Evolutionary conservation across 1,140 invertebrate species (phyloP).

Genomic region (Aphelenchoides avenae): DNA sequence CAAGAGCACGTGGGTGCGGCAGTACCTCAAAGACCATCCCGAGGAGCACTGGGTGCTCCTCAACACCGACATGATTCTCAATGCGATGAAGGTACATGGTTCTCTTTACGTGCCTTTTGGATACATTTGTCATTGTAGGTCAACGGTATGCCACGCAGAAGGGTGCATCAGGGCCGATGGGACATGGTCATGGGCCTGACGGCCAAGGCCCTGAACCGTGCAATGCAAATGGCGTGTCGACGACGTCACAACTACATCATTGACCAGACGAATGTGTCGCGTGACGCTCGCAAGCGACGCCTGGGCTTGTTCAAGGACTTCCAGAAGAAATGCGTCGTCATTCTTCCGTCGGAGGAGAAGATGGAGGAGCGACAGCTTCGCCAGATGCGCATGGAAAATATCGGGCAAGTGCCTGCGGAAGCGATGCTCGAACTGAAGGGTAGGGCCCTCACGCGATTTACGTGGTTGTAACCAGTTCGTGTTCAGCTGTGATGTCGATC

Average conservation of each 20-base stretch:
- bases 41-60: constrained; percentile 54
- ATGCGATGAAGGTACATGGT: constrained; percentile 44
- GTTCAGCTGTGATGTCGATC: constrained; percentile 49
- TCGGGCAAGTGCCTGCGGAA: constrained; percentile 40
- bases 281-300: constrained; percentile 37
- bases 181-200: constrained; percentile 57
- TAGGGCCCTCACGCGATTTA: constrained; percentile 11
- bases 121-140: constrained; percentile 22
- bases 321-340: constrained; percentile 52
- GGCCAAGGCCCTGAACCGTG: constrained; percentile 46
- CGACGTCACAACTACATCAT: constrained; percentile 56
- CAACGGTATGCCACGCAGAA: constrained; percentile 51
- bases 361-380: constrained; percentile 36
- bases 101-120: neutral
- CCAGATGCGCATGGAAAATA: constrained; percentile 33
- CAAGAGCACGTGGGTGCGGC: constrained; percentile 47
- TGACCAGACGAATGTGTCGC: constrained; percentile 51
- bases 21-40: constrained; percentile 54
- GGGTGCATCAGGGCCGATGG: constrained; percentile 52
- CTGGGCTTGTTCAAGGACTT: constrained; percentile 46
- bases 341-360: constrained; percentile 46
- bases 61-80: constrained; percentile 45
- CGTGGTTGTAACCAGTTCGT: constrained; percentile 12
- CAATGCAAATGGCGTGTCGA: constrained; percentile 51
- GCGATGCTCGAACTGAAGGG: constrained; percentile 56